A percentile compares a stretch with the other conserved stretches of the same genome.
phyloP scores from a whole-genome alignment of 2,888 invertebrate species.

The Rotaria macrura region DNA sequence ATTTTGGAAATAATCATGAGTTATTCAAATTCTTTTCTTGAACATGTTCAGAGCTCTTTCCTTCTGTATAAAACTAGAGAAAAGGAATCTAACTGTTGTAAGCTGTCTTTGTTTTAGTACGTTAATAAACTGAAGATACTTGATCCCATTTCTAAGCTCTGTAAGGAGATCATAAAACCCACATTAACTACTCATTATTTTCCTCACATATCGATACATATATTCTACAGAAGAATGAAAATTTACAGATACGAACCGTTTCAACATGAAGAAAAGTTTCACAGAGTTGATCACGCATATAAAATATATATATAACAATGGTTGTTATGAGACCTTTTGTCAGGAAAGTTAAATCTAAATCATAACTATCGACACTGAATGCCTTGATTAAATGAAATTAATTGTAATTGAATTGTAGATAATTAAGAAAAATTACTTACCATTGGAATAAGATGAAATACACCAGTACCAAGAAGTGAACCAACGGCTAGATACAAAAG shows the following conservation, averaged over 20 bases:
- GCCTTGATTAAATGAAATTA: slow-evolving; percentile 19
- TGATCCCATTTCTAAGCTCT: too few relatives aligned
- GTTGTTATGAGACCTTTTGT: slow-evolving; percentile 29
- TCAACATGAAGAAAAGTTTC: background rate
- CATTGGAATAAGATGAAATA: slow-evolving; percentile 33
- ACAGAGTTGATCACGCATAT: slow-evolving; percentile 24
- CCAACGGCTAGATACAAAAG: slow-evolving; percentile 25
- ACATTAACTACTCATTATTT: too few relatives aligned
- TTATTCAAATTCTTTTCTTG: too few relatives aligned
- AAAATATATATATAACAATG: slow-evolving; percentile 27
- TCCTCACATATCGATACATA: too few relatives aligned
- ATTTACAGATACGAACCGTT: background rate
- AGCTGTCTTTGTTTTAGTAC: too few relatives aligned
- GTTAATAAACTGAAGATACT: too few relatives aligned
- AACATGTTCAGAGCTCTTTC: too few relatives aligned
- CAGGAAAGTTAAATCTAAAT: slow-evolving; percentile 22
- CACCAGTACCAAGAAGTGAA: slow-evolving; percentile 26
- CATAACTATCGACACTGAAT: slow-evolving; percentile 22
- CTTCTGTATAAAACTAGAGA: too few relatives aligned
- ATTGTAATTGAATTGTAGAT: background rate
- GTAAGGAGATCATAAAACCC: too few relatives aligned
- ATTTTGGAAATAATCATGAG: too few relatives aligned
- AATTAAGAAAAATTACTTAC: background rate
- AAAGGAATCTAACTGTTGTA: too few relatives aligned
- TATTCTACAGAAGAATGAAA: too few relatives aligned